A percentile compares a stretch with the other conserved stretches of the same genome.
Conservation (phyloP, 2,888 invertebrate genomes). For the Scaptomyza flava region DNA sequence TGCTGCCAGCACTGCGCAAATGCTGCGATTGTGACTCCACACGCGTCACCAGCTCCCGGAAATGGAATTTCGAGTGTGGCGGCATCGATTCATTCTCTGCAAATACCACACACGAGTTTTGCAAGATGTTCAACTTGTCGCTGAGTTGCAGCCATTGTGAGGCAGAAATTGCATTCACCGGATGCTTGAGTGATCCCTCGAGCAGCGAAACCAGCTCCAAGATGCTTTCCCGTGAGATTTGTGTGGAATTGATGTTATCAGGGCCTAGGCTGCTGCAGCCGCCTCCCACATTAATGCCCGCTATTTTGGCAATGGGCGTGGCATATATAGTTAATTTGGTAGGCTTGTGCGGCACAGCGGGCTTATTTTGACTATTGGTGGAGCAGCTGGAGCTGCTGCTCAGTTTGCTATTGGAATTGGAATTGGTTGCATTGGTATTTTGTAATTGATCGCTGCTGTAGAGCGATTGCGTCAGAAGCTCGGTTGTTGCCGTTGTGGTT, state of each 20-base stretch:
- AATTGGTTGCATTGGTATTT: constrained; percentile 35
- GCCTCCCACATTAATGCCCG: constrained; percentile 53
- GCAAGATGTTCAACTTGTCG: constrained; percentile 92
- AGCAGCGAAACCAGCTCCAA: constrained; percentile 88
- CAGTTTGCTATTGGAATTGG: constrained; percentile 50
- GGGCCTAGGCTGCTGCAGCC: constrained; percentile 23
- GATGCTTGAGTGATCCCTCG: constrained; percentile 88
- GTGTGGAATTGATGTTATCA: constrained; percentile 84
- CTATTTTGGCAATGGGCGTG: constrained; percentile 87
- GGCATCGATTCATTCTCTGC: constrained; percentile 91
- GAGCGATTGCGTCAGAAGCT: constrained; percentile 74
- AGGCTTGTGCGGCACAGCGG: constrained; percentile 89
- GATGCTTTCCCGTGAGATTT: constrained; percentile 86
- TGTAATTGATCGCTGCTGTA: constrained; percentile 55
- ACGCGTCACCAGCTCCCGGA: constrained; percentile 90
- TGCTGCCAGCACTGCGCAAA: constrained; percentile 88
- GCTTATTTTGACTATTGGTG: constrained; percentile 85
- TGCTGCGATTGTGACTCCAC: constrained; percentile 89
- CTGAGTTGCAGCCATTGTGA: constrained; percentile 92
- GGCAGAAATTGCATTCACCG: constrained; percentile 85
- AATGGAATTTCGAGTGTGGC: constrained; percentile 94
- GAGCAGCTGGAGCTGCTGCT: constrained; percentile 45
- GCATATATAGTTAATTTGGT: constrained; percentile 90
- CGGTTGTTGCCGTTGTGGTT: constrained; percentile 37
- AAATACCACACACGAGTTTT: constrained; percentile 92